Base-by-base conservation (phyloP, 1,140 invertebrate genomes). In the Hyles euphorbiae region DNA sequence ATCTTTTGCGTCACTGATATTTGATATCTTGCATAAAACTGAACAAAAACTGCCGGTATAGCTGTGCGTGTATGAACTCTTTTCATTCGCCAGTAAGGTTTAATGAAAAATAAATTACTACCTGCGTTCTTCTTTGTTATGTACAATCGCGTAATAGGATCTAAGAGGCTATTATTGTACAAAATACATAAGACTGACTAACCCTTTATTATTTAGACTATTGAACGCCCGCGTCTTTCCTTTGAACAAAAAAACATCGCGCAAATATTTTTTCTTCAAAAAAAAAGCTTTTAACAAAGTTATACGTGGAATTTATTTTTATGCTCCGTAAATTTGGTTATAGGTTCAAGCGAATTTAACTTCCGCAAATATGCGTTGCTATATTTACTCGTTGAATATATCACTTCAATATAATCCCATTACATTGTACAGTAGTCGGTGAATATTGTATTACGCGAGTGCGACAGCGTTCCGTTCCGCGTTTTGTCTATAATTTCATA, bases 61-160 rank as follows among this genome's bases (percentile, higher is more conserved):
- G 22, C 22, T 22, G 36, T 5, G 36, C 36, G 36, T 40, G 36
- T 40, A 8, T 40, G 36, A 40, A 40, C 36, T 8, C 36, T 40
- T 8, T 40, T 40, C 36, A 40, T 40, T 5, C 8, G 36, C 4
- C 36, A 8, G 36, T 40, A 40, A 40, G 36, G 1, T 40, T 40
- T 40, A 57, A 57, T 57, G 34, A 47, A 57, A 50, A 32, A 50
- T 51, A 57, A 50, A 47, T 51, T 40, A 54, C 52, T 43, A 49
- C 34, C 47, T 49, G 34, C 55, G 12, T 57, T 11, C 11, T 40
- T 33, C 48, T 50, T 49, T 50, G 47, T 43, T 57, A 51, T 57
- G 48, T 36, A 57, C 22, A 33, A 50, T 40, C 47, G 7, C 22
- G 34, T 53, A 53, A 50, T 50, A 50, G 11, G 56, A 57, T 50